phyloP scores from a whole-genome alignment of 2,888 invertebrate species.

The Bellardia pandia region DNA sequence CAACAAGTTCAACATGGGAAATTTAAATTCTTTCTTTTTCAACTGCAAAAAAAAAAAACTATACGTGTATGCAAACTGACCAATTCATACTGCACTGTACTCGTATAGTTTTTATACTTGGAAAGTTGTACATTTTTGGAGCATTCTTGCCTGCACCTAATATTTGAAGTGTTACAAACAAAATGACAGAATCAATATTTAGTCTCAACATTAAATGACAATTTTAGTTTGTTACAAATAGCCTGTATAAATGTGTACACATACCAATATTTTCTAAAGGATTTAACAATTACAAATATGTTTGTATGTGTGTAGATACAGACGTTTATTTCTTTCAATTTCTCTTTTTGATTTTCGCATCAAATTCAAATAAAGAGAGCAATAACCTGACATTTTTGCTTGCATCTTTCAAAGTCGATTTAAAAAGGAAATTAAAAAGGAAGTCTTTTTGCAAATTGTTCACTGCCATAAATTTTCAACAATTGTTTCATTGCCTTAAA shows the following conservation, averaged over 20 bases:
- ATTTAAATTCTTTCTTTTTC: conserved; percentile 21
- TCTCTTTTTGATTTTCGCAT: conserved; percentile 24
- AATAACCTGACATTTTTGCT: not conserved
- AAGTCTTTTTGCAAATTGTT: conserved; percentile 60
- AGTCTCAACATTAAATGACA: too few relatives aligned
- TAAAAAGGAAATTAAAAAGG: conserved; percentile 68
- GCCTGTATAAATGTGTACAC: not conserved
- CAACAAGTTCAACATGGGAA: conserved; percentile 33
- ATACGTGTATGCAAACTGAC: not conserved
- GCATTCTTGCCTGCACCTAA: too few relatives aligned
- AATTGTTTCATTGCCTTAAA: conserved; percentile 13
- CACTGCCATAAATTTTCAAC: not conserved
- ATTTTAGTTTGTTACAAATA: conserved; percentile 20
- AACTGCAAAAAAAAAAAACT: not conserved
- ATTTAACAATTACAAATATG: not conserved
- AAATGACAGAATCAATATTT: too few relatives aligned
- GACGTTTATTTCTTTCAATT: not conserved
- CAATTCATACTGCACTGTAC: conserved; percentile 29
- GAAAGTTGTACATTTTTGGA: not conserved
- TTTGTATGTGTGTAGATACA: not conserved
- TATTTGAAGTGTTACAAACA: too few relatives aligned
- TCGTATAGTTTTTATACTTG: not conserved
- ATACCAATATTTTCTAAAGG: not conserved
- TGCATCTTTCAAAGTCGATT: conserved; percentile 45
- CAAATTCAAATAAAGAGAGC: conserved; percentile 13